These are phyloP conservation scores for Chalcosyrphus nemorum DNA, from an alignment of 2,888 invertebrate species.

Conservation along the genomic window DNA sequence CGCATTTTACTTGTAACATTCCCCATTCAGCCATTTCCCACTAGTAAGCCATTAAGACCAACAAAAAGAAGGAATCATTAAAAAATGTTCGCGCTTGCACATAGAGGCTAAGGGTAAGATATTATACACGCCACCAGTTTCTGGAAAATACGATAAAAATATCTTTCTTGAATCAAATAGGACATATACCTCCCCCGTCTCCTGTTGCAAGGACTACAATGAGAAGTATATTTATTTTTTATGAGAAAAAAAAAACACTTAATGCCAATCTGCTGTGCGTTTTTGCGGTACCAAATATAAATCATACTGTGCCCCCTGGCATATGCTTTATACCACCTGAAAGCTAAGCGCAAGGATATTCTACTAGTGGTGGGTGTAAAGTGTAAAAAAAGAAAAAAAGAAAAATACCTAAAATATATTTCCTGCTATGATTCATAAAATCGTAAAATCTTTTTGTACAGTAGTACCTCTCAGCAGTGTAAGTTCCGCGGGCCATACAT, in stretches of 20 bases:
- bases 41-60: background rate
- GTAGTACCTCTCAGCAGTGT: slow-evolving; percentile 4
- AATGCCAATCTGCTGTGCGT: slow-evolving; percentile 46
- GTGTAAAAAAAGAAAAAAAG: slow-evolving; percentile 2
- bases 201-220: background rate
- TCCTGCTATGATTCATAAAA: slow-evolving; percentile 59
- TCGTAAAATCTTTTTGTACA: slow-evolving; percentile 60
- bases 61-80: slow-evolving; percentile 1
- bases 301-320: slow-evolving; percentile 37
- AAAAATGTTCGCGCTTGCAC: background rate
- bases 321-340: slow-evolving; percentile 27
- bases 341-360: slow-evolving; percentile 15
- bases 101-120: background rate
- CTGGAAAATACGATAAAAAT: background rate
- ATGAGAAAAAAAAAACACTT: slow-evolving; percentile 27
- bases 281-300: slow-evolving; percentile 41
- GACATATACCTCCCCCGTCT: background rate
- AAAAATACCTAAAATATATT: slow-evolving; percentile 26
- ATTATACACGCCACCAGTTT: background rate
- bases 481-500: slow-evolving; percentile 4
- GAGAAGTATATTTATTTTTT: slow-evolving; percentile 15
- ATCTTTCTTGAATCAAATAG: slow-evolving; percentile 13
- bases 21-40: background rate
- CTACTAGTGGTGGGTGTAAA: background rate
- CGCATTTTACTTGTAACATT: background rate